Conservation (phyloP, 2,888 invertebrate genomes). For the Apamea anceps region DNA sequence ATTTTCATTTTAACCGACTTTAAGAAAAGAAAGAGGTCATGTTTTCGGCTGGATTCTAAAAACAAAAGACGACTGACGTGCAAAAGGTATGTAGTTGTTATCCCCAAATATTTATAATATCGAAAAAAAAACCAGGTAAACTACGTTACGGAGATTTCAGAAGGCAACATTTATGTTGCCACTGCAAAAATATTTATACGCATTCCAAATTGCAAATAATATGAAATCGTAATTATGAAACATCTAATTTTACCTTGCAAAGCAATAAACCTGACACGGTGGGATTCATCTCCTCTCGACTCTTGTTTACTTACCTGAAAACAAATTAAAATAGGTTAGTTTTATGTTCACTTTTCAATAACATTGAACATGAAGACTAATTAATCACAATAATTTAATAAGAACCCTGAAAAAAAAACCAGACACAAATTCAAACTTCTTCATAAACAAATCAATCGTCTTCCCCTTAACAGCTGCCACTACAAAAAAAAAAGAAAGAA, state of each 20-base stretch:
- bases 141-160: too few species aligned
- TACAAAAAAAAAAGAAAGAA: slow-evolving; percentile 5
- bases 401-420: neutral
- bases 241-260: slow-evolving; percentile 7
- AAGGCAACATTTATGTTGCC: too few species aligned
- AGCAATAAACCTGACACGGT: neutral
- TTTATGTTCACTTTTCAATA: neutral
- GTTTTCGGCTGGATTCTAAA: neutral
- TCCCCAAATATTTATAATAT: neutral
- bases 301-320: slow-evolving; percentile 49
- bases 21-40: neutral
- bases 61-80: neutral
- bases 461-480: neutral
- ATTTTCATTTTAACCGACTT: neutral
- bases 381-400: neutral
- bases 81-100: neutral
- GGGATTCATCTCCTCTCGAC: neutral
- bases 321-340: slow-evolving; percentile 9
- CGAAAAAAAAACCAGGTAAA: too few species aligned
- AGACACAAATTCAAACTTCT: neutral
- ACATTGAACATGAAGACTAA: neutral
- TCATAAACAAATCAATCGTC: neutral
- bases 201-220: too few species aligned
- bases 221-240: too few species aligned
- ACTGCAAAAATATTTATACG: too few species aligned